Base-by-base conservation (phyloP, 2,113 vertebrate species). In the Panurus biarmicus region DNA sequence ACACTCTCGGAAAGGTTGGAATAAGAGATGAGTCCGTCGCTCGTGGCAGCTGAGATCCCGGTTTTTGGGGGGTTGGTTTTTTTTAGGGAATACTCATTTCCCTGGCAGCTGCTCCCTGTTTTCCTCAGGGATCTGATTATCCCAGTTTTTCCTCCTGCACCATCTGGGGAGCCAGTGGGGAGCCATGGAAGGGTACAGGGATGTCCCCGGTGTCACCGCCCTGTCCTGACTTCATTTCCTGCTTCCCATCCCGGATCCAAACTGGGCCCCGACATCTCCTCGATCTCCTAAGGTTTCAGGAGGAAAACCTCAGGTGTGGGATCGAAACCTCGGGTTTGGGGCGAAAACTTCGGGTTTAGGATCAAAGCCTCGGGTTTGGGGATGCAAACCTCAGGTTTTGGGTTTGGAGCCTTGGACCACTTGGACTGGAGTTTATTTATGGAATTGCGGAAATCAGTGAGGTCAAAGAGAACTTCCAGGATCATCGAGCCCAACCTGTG, bases 1-100 rank as follows among this genome's bases (percentile, higher is more conserved):
- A 5, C 6, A 0, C 29, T 38, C 35, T 22, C 12, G 11, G 0
- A 25, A 38, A 53, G 40, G 53, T 62, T 11, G 4, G 44, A 16
- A 22, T 21, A 5, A 60, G 66, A 62, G 44, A 28, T 5, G 24
- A n/a, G 23, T 24, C 69, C 44, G 19, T 29, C 2, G 0, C 14
- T 48, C 1, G 8, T 36, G 36, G 18, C 60, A 64, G 9, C 19
- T 7, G 40, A 35, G 51, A n/a, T 70, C 24, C 24, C 9, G 1
- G n/a, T 6, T 23, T n/a, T 40, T 5, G 33, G 65, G 21, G 21
- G n/a, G n/a, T n/a, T n/a, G n/a, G 31, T 25, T 53, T 35, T 65
- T 50, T 64, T 51, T 20, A 15, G 38, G 61, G 29, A 78, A 54
- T 53, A 4, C 1, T 64, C 23, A 25, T 90, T 77, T 60, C 71